Percentiles rank a stretch among this genome's conserved stretches.
Evolutionary conservation across 2,113 vertebrate species (phyloP).

Genomic region (Tonatia bakeri): DNA sequence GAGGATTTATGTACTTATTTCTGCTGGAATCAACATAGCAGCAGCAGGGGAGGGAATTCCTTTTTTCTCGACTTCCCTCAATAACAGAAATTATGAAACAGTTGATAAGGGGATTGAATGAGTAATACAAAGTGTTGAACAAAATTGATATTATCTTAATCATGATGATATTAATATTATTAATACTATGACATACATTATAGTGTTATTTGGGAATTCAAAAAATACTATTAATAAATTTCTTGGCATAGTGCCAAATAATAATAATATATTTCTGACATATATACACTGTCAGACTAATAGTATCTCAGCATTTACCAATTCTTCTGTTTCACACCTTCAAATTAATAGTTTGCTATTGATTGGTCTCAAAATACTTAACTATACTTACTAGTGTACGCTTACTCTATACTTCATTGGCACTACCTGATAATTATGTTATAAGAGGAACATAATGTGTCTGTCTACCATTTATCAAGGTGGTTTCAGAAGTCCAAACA

Average conservation of each 20-base stretch:
- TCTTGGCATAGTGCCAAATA: neutral
- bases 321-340: neutral
- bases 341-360: neutral
- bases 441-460: neutral
- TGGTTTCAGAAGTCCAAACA: neutral
- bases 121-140: neutral
- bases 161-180: neutral
- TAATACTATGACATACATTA: neutral
- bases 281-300: neutral
- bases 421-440: neutral
- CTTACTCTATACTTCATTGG: neutral
- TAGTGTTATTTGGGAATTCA: neutral
- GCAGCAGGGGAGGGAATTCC: neutral
- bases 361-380: neutral
- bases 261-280: neutral
- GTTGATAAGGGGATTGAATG: neutral
- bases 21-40: neutral
- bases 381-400: neutral
- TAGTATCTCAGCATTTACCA: neutral
- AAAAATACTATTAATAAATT: neutral
- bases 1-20: neutral
- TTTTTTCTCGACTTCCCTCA: neutral
- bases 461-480: neutral
- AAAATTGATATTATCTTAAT: neutral
- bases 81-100: neutral